Evolutionary conservation across 1,140 invertebrate species (phyloP).

Genomic region (Muscidifurax raptorellus): DNA sequence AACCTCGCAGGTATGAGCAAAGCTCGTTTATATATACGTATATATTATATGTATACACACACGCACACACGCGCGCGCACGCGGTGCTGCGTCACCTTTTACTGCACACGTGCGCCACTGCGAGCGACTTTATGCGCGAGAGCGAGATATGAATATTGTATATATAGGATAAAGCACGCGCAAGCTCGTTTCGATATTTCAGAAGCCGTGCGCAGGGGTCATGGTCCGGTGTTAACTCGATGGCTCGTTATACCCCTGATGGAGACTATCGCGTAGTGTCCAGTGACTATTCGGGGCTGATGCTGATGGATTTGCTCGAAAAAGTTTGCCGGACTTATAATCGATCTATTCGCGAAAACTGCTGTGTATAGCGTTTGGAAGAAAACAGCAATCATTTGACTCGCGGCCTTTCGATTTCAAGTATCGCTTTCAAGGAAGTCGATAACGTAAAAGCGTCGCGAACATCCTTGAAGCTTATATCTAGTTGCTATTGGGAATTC

Average conservation of each 20-base stretch:
- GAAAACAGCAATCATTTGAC: too few species aligned
- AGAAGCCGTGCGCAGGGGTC: not conserved
- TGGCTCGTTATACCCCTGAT: not conserved
- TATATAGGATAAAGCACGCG: too few species aligned
- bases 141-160: not conserved
- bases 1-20: conserved; percentile 24
- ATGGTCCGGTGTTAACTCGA: not conserved
- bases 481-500: not conserved
- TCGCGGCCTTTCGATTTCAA: not conserved
- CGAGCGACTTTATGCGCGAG: not conserved
- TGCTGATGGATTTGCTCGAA: too few species aligned
- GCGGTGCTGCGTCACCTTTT: not conserved
- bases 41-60: not conserved
- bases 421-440: not conserved
- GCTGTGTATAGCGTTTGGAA: too few species aligned
- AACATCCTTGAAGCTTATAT: not conserved
- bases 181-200: not conserved
- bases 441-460: not conserved
- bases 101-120: not conserved
- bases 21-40: not conserved
- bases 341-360: too few species aligned
- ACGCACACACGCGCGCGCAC: not conserved
- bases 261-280: not conserved
- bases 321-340: too few species aligned
- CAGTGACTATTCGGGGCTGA: too few species aligned